phyloP scores from a whole-genome alignment of 2,888 invertebrate genomes.

The Elysia crispata region DNA sequence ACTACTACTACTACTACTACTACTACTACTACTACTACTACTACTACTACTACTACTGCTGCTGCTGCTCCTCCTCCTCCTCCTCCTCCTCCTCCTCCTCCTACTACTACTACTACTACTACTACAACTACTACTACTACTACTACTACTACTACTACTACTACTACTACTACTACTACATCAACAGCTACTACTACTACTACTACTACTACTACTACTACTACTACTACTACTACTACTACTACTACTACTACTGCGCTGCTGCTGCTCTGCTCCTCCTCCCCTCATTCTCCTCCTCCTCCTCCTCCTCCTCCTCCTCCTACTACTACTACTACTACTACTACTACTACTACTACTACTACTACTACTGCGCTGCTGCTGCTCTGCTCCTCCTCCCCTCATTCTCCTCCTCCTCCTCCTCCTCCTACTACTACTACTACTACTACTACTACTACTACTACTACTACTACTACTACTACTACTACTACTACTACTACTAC shows the following conservation, averaged over 20 bases:
- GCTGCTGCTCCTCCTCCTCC: not conserved
- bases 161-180: constrained; percentile 4
- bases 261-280: not conserved
- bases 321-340: constrained; percentile 9
- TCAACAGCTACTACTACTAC: not conserved
- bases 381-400: not conserved
- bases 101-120: too few species aligned
- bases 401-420: too few species aligned
- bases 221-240: constrained; percentile 9
- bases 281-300: too few species aligned
- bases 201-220: constrained; percentile 9
- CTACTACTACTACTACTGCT: constrained; percentile 21
- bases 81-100: too few species aligned
- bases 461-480: not conserved
- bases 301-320: not conserved
- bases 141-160: constrained; percentile 9
- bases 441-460: not conserved
- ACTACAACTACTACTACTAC: constrained; percentile 4
- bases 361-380: too few species aligned
- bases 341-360: constrained; percentile 9
- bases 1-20: constrained; percentile 21
- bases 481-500: not conserved
- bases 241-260: too few species aligned
- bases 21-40: constrained; percentile 20
- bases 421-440: too few species aligned